A percentile compares a stretch with the other conserved stretches of the same genome.
Evolutionary conservation across 2,797 vertebrate genomes (phyloP).

Genomic region (Malurus leucopterus): DNA sequence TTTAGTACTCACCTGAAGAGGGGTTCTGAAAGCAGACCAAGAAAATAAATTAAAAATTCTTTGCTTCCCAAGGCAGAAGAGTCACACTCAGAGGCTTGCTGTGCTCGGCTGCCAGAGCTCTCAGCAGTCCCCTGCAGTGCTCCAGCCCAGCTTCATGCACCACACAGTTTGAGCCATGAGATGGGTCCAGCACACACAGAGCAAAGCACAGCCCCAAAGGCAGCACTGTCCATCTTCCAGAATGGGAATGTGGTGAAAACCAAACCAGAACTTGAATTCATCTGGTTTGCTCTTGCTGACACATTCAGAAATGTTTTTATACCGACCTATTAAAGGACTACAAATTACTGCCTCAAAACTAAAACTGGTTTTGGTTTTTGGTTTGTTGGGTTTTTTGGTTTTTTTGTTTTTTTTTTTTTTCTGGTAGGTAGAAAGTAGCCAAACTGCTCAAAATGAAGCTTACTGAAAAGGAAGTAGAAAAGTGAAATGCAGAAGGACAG

Average conservation of each 20-base stretch:
- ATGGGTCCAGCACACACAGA: neutral
- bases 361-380: neutral
- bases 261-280: neutral
- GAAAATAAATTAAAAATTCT: neutral
- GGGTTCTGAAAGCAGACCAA: neutral
- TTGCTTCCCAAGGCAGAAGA: neutral
- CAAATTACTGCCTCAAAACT: neutral
- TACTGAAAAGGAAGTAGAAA: neutral
- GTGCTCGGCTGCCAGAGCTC: neutral
- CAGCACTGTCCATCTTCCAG: accelerated
- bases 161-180: accelerated
- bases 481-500: neutral
- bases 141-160: accelerated
- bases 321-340: neutral
- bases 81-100: neutral
- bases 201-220: accelerated
- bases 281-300: neutral
- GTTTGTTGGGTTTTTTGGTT: neutral
- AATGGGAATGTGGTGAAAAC: accelerated
- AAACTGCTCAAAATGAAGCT: neutral
- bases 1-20: neutral
- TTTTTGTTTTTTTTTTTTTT: neutral
- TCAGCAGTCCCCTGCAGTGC: neutral
- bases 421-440: neutral
- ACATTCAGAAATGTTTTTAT: neutral